phyloP scores from a whole-genome alignment of 2,888 invertebrate species.

The Byasa hedistus region DNA sequence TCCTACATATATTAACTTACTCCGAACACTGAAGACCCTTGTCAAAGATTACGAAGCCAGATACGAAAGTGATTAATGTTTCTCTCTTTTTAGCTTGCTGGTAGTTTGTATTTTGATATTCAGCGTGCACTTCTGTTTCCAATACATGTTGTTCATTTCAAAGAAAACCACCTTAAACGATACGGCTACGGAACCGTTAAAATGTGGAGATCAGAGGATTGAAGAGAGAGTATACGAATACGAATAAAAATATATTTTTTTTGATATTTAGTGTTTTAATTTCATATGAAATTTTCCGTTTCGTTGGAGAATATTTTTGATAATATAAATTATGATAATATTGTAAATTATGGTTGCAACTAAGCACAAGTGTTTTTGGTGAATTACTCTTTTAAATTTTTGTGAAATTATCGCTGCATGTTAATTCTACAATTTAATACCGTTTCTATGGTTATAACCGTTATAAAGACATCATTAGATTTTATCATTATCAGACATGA shows the following conservation, averaged over 20 bases:
- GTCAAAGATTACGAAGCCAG: not conserved
- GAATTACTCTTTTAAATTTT: not conserved
- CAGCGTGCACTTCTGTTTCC: constrained; percentile 47
- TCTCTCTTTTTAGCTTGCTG: constrained; percentile 33
- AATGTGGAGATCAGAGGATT: constrained; percentile 12
- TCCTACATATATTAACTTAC: not conserved
- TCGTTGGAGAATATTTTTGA: not conserved
- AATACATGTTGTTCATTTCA: constrained; percentile 31
- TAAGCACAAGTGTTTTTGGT: too few species aligned
- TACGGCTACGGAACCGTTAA: constrained; percentile 29
- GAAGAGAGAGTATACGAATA: constrained; percentile 18
- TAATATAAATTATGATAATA: not conserved
- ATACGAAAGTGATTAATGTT: not conserved
- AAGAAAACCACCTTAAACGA: constrained; percentile 1
- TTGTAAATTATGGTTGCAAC: too few species aligned
- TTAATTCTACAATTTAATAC: constrained; percentile 1
- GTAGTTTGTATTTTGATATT: constrained; percentile 34
- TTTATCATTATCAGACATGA: too few species aligned
- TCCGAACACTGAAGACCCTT: not conserved
- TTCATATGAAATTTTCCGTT: not conserved
- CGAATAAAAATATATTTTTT: constrained; percentile 12
- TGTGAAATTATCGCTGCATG: not conserved
- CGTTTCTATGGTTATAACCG: constrained; percentile 7
- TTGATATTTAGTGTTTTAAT: not conserved
- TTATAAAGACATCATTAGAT: not conserved